Base-by-base conservation (phyloP, 2,888 invertebrate genomes). In the Heliothis peltigera region DNA sequence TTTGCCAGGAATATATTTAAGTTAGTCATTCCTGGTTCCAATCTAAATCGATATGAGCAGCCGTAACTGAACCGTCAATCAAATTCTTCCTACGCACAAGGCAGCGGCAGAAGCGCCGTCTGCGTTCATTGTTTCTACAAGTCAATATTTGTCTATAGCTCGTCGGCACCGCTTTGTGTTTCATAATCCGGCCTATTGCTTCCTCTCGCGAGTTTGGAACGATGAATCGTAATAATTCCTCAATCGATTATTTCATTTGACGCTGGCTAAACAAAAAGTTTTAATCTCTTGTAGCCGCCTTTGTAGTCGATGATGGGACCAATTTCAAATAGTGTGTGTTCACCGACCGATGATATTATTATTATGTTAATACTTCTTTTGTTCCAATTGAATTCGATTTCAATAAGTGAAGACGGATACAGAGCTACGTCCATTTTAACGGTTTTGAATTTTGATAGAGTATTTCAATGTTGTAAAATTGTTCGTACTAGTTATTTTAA, bases 61-160 rank as follows among this genome's bases (percentile, higher is more conserved):
- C 64, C 74, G 73, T 83, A 85, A 80, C 82, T 82, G 71, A 86
- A 86, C 84, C 81, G 87, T 87, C 89, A 88, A 90, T 92, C 91
- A 91, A 86, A 47, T 84, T 86, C 88, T 87, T 87, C 87, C 86
- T 87, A 88, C 85, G 80, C 82, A 83, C 78, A 85, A 85, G 85
- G 80, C 81, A 79, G 83, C 84, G 82, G 85, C 85, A 85, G 82
- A 69, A 78, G 84, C 86, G 70, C 60, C 70, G 77, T 83, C 80
- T 79, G 73, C 62, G 64, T 73, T 87, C 89, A 92, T 94, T 92
- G 92, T 94, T 94, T 94, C 92, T 92, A 90, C 89, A 78, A 94
- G 93, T 95, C 95, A 95, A 95, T 95, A 95, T 95, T 95, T 94
- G 94, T 91, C 91, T 86, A 88, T 84, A 84, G 86, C 80, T 87